A percentile compares a stretch with the other conserved stretches of the same genome.
Evolutionary conservation across 2,888 invertebrate genomes (phyloP).

Genomic region (Sceliomorpha sp.): DNA sequence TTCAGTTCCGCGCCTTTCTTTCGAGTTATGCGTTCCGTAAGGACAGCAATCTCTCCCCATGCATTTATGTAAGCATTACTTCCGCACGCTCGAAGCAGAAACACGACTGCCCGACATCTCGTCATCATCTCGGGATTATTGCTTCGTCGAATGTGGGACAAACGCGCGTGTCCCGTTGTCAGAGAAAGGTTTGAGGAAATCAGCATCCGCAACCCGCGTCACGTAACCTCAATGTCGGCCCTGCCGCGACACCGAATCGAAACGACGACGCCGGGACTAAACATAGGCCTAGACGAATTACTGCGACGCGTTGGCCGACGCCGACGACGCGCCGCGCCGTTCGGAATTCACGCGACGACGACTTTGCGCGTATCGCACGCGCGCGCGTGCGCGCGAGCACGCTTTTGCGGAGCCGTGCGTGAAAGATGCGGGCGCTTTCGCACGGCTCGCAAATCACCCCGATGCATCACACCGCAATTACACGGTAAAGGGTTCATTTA

Average conservation of each 20-base stretch:
- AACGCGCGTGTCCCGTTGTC: slow-evolving; percentile 7
- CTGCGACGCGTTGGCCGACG: too few species aligned
- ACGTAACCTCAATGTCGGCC: too few species aligned
- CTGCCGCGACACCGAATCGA: too few species aligned
- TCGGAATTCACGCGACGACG: slow-evolving; percentile 43
- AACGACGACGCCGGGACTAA: slow-evolving; percentile 36
- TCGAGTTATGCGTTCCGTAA: too few species aligned
- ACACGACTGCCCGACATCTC: slow-evolving; percentile 40
- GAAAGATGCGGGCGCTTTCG: slow-evolving; percentile 61
- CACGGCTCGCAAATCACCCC: slow-evolving; percentile 76
- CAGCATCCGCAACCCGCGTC: slow-evolving; percentile 15
- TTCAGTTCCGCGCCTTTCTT: too few species aligned
- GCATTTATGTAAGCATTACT: slow-evolving; percentile 2
- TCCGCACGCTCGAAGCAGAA: slow-evolving; percentile 36
- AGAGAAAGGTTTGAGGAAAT: slow-evolving; percentile 39
- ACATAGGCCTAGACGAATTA: too few species aligned
- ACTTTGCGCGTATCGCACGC: slow-evolving; percentile 31
- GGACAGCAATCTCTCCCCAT: too few species aligned
- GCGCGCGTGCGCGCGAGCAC: too few species aligned
- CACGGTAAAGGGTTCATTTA: slow-evolving; percentile 78
- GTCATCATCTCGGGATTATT: slow-evolving; percentile 40
- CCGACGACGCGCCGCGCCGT: slow-evolving; percentile 34
- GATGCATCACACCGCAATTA: slow-evolving; percentile 79
- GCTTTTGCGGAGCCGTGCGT: too few species aligned
- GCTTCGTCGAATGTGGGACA: slow-evolving; percentile 34